Percentiles rank a stretch among this genome's conserved stretches.
phyloP scores from a whole-genome alignment of 1,140 invertebrate genomes.

The Reticulitermes speratus region DNA sequence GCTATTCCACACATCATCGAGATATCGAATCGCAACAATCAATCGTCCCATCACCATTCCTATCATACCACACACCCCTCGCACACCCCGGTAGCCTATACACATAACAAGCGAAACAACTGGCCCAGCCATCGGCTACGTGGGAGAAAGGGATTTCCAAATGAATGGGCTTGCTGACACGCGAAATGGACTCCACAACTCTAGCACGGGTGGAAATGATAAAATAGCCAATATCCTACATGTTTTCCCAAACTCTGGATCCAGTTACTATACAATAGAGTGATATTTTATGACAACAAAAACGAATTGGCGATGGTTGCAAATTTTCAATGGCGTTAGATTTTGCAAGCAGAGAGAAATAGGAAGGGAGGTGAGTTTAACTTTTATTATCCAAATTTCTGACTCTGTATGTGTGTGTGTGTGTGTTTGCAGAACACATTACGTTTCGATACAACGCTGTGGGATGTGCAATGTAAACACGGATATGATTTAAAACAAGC shows the following conservation, averaged over 20 bases:
- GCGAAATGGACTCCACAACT: background rate
- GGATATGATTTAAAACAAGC: background rate
- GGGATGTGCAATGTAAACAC: background rate
- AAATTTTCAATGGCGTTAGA: background rate
- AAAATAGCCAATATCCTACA: conserved; percentile 19
- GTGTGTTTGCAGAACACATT: background rate
- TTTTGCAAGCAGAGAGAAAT: background rate
- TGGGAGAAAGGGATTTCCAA: background rate
- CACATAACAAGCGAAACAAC: conserved; percentile 2
- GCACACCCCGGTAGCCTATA: background rate
- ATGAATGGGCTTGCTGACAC: conserved; percentile 17
- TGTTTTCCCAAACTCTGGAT: background rate
- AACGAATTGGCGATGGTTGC: conserved; percentile 17
- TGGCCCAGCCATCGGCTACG: background rate
- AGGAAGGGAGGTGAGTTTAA: conserved; percentile 1
- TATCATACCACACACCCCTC: background rate
- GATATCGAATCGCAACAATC: conserved; percentile 11
- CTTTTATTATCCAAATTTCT: background rate
- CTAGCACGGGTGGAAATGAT: background rate
- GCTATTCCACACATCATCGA: conserved; percentile 7
- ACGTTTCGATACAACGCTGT: background rate
- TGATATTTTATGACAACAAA: conserved; percentile 13
- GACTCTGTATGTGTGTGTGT: background rate
- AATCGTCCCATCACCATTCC: background rate
- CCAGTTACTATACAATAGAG: background rate